These are phyloP conservation scores for Microcebus murinus DNA, from an alignment of 2,113 vertebrate species.

Conservation along the genomic window DNA sequence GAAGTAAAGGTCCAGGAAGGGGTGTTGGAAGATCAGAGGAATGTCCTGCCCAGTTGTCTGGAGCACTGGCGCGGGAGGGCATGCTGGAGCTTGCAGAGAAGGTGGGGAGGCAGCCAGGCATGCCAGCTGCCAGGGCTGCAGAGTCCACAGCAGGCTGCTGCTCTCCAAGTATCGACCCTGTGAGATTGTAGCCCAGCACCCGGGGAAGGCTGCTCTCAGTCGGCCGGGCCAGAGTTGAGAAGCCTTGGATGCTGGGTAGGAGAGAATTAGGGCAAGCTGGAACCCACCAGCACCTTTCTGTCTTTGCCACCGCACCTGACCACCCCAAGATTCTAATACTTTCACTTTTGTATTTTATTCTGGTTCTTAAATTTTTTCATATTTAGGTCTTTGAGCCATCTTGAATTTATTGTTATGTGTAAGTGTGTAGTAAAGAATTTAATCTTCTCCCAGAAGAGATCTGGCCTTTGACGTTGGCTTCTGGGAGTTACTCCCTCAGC, in stretches of 20 bases:
- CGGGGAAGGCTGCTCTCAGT: no score
- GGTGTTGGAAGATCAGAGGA: not conserved
- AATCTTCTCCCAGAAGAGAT: not conserved
- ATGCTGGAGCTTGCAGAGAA: not conserved
- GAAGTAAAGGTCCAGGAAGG: not conserved
- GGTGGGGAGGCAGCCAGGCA: not conserved
- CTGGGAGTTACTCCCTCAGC: not conserved
- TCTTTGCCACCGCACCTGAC: not conserved
- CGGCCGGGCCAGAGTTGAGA: not conserved
- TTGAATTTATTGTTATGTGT: not conserved
- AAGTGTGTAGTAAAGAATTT: not conserved
- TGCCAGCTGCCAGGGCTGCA: not conserved
- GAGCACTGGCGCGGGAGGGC: not conserved
- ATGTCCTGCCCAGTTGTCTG: not conserved
- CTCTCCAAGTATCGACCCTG: not conserved
- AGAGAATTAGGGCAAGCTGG: not conserved
- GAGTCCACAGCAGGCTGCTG: not conserved
- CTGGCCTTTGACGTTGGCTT: not conserved
- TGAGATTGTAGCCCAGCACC: not conserved
- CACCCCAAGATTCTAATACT: not conserved
- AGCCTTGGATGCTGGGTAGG: not conserved
- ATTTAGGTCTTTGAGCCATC: not conserved
- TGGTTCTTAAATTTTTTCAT: conserved; percentile 5
- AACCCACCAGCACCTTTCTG: not conserved
- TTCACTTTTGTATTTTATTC: not conserved